Base-by-base conservation (phyloP, 1,140 invertebrate genomes). In the Ceratina australensis region DNA sequence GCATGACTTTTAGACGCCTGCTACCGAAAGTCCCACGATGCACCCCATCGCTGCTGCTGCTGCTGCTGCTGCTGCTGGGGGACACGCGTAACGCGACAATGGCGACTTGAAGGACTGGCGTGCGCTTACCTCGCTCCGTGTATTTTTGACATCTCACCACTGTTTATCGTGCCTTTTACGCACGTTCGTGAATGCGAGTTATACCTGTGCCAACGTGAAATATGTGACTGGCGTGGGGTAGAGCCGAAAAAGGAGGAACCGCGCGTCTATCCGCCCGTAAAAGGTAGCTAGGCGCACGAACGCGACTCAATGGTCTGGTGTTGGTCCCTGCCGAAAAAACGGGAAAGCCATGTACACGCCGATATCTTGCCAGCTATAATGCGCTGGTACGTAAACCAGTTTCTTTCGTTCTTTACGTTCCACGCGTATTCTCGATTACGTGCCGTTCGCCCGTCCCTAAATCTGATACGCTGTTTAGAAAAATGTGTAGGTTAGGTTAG, bases 401-500 rank as follows among this genome's bases (percentile, higher is more conserved):
- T 49, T 13, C 50, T 49, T 63, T 61, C 67, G 28, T 47, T 5
- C 13, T 26, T n/a, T 47, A 7, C 15, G 13, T 1, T 13, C 20
- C 15, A 0, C 18, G n/a, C 26, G 33, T 52, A 47, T 60, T 50
- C 52, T 52, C 13, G 26, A 24, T 8, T 42, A 5, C 47, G 13
- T 16, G 22, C 13, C 26, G 49, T 7, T 69, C 74, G 42, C 63
- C 49, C 65, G 63, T 73, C 63, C 13, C 18, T 20, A n/a, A 47
- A n/a, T 22, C 26, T 81, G 61, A 54, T 75, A 72, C 78, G 73
- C 59, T 71, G 54, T 80, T 74, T 81, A 61, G 84, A 84, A 87
- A 87, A 85, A 85, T 80, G 65, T 85, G 74, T 88, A 91, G 90
- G 90, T 91, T 90, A 90, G 89, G 89, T 90, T 89, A 79, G 82